phyloP scores from a whole-genome alignment of 2,113 vertebrate species.

The Narcine bancroftii region DNA sequence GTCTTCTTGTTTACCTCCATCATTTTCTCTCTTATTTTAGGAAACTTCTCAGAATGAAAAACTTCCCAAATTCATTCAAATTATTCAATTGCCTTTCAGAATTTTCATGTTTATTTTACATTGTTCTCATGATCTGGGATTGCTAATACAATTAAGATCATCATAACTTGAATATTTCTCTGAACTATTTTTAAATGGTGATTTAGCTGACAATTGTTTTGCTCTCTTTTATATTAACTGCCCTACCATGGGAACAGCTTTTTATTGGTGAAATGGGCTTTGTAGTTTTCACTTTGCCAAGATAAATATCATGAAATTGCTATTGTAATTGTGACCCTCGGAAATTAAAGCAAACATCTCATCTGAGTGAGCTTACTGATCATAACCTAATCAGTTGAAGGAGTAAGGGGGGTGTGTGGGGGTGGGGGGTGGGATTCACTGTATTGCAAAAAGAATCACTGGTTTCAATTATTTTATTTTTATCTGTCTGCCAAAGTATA shows the following conservation, averaged over 20 bases:
- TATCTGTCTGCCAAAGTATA: not conserved
- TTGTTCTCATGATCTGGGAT: not conserved
- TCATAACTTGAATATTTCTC: not conserved
- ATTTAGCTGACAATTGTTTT: no score
- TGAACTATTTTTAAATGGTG: slow-evolving; percentile 11
- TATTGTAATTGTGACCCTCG: not conserved
- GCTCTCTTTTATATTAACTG: not conserved
- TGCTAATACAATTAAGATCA: not conserved
- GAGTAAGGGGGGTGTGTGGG: not conserved
- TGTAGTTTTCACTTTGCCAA: not conserved
- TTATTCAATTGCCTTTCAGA: not conserved
- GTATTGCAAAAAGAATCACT: not conserved
- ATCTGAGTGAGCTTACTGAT: not conserved
- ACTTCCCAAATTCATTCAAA: not conserved
- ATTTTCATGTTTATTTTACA: not conserved
- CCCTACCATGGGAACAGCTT: not conserved
- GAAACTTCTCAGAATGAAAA: not conserved
- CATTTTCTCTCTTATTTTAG: not conserved
- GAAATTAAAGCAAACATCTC: not conserved
- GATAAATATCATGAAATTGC: not conserved
- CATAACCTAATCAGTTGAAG: not conserved
- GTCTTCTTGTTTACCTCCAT: no score
- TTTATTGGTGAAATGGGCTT: not conserved
- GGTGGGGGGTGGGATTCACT: no score
- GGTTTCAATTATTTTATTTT: not conserved